phyloP scores from a whole-genome alignment of 2,797 vertebrate genomes.

The Pseudochaenichthys georgianus region DNA sequence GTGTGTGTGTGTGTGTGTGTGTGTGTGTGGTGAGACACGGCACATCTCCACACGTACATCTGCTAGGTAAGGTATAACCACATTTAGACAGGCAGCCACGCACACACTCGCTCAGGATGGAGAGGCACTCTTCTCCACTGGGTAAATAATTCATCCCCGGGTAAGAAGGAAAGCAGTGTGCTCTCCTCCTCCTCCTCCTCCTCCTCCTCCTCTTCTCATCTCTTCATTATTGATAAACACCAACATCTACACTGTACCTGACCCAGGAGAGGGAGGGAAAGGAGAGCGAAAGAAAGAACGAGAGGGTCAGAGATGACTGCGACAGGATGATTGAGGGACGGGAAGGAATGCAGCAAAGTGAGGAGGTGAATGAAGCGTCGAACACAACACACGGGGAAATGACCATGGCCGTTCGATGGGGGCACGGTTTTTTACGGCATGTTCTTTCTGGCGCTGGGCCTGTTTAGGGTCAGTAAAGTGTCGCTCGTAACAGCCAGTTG shows the following conservation, averaged over 20 bases:
- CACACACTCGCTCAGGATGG: constrained; percentile 19
- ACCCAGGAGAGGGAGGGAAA: constrained; percentile 52
- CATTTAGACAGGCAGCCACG: constrained; percentile 34
- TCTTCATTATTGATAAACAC: constrained; percentile 85
- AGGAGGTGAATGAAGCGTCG: constrained; percentile 26
- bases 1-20: not conserved
- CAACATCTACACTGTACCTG: constrained; percentile 82
- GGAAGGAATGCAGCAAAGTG: constrained; percentile 37
- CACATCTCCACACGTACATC: constrained; percentile 39
- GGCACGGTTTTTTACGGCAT: constrained; percentile 19
- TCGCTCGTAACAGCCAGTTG: constrained; percentile 50
- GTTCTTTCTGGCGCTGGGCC: constrained; percentile 35
- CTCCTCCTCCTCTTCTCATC: too few species aligned
- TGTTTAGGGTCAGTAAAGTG: constrained; percentile 57
- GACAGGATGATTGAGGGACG: constrained; percentile 6
- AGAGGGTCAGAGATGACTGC: not conserved
- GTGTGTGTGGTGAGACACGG: too few species aligned
- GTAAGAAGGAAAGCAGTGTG: constrained; percentile 68
- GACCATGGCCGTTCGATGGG: constrained; percentile 1
- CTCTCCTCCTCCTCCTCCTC: constrained; percentile 67
- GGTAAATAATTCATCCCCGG: constrained; percentile 81
- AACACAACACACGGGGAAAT: constrained; percentile 23
- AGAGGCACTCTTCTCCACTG: constrained; percentile 65
- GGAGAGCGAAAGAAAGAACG: constrained; percentile 11
- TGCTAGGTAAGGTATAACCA: constrained; percentile 58